Conservation (phyloP, 2,888 invertebrate species). For the Elaeidobius kamerunicus region DNA sequence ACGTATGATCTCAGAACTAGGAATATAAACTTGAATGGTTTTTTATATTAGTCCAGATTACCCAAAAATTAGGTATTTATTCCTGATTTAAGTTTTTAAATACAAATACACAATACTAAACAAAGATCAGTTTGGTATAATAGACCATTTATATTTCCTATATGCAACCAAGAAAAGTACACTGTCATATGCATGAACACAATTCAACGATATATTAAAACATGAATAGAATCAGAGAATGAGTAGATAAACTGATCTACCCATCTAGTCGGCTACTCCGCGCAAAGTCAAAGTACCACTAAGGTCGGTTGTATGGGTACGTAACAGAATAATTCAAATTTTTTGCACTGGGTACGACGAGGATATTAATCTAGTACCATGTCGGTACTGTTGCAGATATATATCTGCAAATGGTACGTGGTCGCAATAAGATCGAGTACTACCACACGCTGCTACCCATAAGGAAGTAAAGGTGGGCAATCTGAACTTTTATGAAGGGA, state of each 20-base stretch:
- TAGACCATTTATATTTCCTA: too few species aligned
- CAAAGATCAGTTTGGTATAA: too few species aligned
- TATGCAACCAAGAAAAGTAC: too few species aligned
- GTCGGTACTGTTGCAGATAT: conserved; percentile 18
- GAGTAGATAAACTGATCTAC: conserved; percentile 11
- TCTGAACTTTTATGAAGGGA: not conserved
- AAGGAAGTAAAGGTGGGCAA: conserved; percentile 11
- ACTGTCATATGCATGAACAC: too few species aligned
- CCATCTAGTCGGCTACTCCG: conserved; percentile 18
- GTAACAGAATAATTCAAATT: conserved; percentile 22
- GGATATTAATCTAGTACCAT: conserved; percentile 22
- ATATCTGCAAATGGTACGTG: conserved; percentile 17
- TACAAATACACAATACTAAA: too few species aligned
- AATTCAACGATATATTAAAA: conserved; percentile 21
- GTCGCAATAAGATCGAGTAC: conserved; percentile 19
- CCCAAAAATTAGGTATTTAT: too few species aligned
- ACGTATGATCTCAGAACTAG: too few species aligned
- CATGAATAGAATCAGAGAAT: conserved; percentile 23
- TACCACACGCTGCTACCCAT: conserved; percentile 12
- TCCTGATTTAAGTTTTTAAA: too few species aligned
- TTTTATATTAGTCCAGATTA: too few species aligned
- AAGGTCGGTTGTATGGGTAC: conserved; percentile 19
- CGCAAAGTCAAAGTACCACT: conserved; percentile 20
- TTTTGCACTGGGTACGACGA: conserved; percentile 12
- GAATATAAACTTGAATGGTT: too few species aligned